A percentile compares a stretch with the other conserved stretches of the same genome.
Conservation (phyloP, 2,888 invertebrate genomes). For the Spisula subtruncata region DNA sequence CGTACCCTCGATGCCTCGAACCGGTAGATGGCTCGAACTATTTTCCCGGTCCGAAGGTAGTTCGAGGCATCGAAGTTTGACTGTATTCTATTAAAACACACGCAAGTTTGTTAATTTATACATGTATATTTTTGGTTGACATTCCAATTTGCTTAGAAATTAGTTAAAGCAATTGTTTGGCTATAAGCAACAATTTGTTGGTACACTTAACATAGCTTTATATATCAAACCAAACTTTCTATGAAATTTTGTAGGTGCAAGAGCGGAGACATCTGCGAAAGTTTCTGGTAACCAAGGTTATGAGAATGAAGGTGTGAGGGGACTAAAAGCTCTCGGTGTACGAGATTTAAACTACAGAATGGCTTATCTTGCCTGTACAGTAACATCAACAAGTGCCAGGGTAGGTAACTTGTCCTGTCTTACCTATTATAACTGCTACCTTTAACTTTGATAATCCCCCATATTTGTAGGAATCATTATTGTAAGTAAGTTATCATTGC, state of each 20-base stretch:
- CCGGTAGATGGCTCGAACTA: too few relatives aligned
- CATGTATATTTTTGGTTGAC: not conserved
- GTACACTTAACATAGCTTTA: too few relatives aligned
- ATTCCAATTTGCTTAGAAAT: not conserved
- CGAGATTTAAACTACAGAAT: constrained; percentile 95
- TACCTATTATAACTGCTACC: too few relatives aligned
- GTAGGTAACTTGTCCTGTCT: constrained; percentile 72
- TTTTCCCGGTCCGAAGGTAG: too few relatives aligned
- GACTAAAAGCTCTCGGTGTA: constrained; percentile 95
- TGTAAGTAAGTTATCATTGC: too few relatives aligned
- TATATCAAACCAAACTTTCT: too few relatives aligned
- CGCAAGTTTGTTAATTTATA: not conserved
- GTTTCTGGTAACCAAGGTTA: constrained; percentile 90
- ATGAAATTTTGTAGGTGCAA: constrained; percentile 89
- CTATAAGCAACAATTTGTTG: not conserved
- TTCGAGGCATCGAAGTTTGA: too few relatives aligned
- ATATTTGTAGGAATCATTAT: too few relatives aligned
- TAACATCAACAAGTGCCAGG: constrained; percentile 94
- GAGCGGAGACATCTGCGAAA: constrained; percentile 93
- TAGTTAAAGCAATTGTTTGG: not conserved
- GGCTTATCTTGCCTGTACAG: constrained; percentile 97
- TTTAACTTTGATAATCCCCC: too few relatives aligned
- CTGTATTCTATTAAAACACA: not conserved
- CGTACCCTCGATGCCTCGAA: too few relatives aligned
- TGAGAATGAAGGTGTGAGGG: constrained; percentile 94